A percentile compares a stretch with the other conserved stretches of the same genome.
phyloP scores from a whole-genome alignment of 1,140 invertebrate genomes.

The Sycophila sp. region DNA sequence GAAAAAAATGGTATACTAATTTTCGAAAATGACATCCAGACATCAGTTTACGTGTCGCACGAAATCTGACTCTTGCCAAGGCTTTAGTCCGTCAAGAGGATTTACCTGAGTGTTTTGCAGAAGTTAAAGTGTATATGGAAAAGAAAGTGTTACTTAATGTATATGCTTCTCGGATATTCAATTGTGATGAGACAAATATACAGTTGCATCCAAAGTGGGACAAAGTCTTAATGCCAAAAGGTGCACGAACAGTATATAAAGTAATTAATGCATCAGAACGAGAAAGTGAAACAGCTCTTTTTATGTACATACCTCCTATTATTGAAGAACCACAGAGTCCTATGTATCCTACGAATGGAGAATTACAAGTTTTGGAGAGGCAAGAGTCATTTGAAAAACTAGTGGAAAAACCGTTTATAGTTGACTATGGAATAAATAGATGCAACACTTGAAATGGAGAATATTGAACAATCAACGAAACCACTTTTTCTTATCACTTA shows the following conservation, averaged over 20 bases:
- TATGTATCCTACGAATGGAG: too few species aligned
- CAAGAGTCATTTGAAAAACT: too few species aligned
- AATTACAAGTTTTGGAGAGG: too few species aligned
- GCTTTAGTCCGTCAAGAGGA: slow-evolving; percentile 38
- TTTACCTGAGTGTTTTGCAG: slow-evolving; percentile 38
- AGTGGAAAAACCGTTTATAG: too few species aligned
- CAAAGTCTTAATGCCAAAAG: slow-evolving; percentile 47
- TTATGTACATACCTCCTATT: too few species aligned
- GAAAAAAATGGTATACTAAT: slow-evolving; percentile 40
- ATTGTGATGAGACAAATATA: slow-evolving; percentile 54
- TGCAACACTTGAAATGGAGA: too few species aligned
- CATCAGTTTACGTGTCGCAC: slow-evolving; percentile 37
- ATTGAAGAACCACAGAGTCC: too few species aligned
- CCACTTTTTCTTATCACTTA: too few species aligned
- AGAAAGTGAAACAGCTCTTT: too few species aligned
- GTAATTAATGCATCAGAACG: slow-evolving; percentile 43
- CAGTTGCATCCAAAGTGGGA: slow-evolving; percentile 47
- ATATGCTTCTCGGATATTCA: slow-evolving; percentile 45
- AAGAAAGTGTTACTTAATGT: slow-evolving; percentile 37
- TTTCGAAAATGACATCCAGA: slow-evolving; percentile 45
- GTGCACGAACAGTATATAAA: slow-evolving; percentile 50
- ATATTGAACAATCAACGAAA: too few species aligned
- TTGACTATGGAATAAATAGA: too few species aligned
- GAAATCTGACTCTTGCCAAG: slow-evolving; percentile 41
- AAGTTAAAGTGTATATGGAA: slow-evolving; percentile 35